Evolutionary conservation across 2,797 vertebrate species (phyloP).

Genomic region (Valencia hispanica): DNA sequence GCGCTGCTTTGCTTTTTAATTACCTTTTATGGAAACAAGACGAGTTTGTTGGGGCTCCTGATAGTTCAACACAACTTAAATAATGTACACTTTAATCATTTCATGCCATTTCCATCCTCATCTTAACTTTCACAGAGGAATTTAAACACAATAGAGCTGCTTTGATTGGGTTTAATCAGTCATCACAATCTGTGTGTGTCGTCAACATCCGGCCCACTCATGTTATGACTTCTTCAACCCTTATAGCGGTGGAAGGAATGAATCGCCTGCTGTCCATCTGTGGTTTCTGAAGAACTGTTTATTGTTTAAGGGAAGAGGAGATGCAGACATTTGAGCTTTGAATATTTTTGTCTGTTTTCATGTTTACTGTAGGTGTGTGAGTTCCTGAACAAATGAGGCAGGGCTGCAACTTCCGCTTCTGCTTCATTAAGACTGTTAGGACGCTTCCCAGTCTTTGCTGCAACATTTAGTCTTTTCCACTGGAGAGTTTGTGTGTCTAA

Average conservation of each 20-base stretch:
- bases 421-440: background rate
- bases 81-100: constrained; percentile 4
- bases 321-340: background rate
- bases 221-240: constrained; percentile 31
- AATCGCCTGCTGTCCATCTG: constrained; percentile 51
- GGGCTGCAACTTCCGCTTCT: background rate
- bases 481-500: background rate
- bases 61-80: constrained; percentile 23
- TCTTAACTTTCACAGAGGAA: constrained; percentile 27
- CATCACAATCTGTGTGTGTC: constrained; percentile 38
- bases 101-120: constrained; percentile 22
- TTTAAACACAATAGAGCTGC: constrained; percentile 50
- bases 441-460: background rate
- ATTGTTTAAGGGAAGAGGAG: background rate
- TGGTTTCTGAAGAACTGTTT: constrained; percentile 24
- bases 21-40: constrained; percentile 29
- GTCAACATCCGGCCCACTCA: constrained; percentile 57
- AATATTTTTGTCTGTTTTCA: background rate
- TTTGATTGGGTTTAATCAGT: constrained; percentile 66
- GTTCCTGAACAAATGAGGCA: background rate
- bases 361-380: background rate
- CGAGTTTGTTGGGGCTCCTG: constrained; percentile 27
- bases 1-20: constrained; percentile 46
- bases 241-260: background rate
- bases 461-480: background rate